phyloP scores from a whole-genome alignment of 2,113 vertebrate genomes.

The Aleadryas rufinucha region DNA sequence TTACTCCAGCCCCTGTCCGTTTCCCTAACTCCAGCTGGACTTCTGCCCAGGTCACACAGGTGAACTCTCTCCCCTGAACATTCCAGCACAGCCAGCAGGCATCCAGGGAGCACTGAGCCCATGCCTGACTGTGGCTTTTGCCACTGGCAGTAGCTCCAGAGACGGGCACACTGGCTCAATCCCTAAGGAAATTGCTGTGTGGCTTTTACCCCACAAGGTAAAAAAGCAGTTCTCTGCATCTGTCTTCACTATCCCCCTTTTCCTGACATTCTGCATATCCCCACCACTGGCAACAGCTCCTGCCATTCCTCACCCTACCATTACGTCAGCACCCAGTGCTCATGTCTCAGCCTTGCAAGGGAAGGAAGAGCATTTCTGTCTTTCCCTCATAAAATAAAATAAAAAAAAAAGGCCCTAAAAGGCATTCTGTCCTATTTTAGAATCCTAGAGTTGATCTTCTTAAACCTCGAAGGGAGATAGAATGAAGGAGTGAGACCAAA shows the following conservation, averaged over 20 bases:
- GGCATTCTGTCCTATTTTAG: constrained; percentile 54
- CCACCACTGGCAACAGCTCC: background rate
- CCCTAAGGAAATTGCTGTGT: background rate
- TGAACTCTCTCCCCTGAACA: background rate
- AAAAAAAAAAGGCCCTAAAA: constrained; percentile 27
- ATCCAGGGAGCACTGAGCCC: background rate
- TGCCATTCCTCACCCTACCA: background rate
- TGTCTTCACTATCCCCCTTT: background rate
- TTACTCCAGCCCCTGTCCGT: rapidly evolving
- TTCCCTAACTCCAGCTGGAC: background rate
- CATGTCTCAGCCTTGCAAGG: background rate
- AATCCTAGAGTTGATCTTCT: constrained; percentile 49
- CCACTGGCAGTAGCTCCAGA: background rate
- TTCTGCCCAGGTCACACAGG: background rate
- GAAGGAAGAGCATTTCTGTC: background rate
- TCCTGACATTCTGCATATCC: background rate
- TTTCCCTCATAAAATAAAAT: background rate
- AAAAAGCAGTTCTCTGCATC: background rate
- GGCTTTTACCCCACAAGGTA: background rate
- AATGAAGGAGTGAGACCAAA: constrained; percentile 40
- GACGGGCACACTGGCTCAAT: background rate
- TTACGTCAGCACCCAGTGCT: background rate
- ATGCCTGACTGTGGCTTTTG: background rate
- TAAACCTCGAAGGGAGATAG: constrained; percentile 18
- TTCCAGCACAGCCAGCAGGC: background rate